phyloP scores from a whole-genome alignment of 2,888 invertebrate genomes.

The Sinopyrophorus schimmeli region DNA sequence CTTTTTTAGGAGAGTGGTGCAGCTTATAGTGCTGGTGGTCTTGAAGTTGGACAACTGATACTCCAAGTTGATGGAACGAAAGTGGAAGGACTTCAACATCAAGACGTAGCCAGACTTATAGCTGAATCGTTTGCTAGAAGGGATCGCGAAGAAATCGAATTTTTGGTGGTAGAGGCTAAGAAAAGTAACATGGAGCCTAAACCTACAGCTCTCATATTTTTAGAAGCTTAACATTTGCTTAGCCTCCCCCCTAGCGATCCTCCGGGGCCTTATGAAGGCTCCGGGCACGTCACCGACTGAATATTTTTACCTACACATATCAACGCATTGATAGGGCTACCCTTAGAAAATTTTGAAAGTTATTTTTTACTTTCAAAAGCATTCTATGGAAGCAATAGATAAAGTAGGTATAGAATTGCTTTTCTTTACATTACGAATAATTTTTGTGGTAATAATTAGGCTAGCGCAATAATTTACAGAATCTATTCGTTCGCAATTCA shows the following conservation, averaged over 20 bases:
- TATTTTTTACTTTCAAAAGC: constrained; percentile 13
- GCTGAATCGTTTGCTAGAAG: constrained; percentile 92
- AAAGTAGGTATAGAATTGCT: constrained; percentile 31
- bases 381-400: constrained; percentile 28
- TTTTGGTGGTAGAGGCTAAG: constrained; percentile 90
- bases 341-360: constrained; percentile 16
- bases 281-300: constrained; percentile 66
- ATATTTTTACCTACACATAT: constrained; percentile 51
- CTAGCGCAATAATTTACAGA: too few relatives aligned
- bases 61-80: constrained; percentile 81
- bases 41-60: constrained; percentile 93
- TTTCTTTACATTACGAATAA: constrained; percentile 33
- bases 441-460: too few relatives aligned
- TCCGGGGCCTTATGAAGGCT: constrained; percentile 65
- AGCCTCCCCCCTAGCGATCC: constrained; percentile 83
- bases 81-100: constrained; percentile 80
- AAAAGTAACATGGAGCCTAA: constrained; percentile 90
- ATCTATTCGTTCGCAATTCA: too few relatives aligned
- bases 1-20: constrained; percentile 84
- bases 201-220: constrained; percentile 86
- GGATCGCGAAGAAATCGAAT: constrained; percentile 87
- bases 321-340: constrained; percentile 28
- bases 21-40: constrained; percentile 87
- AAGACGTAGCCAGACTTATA: constrained; percentile 88
- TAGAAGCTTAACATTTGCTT: constrained; percentile 91